Base-by-base conservation (phyloP, 2,888 invertebrate species). In the Bellardia pandia region DNA sequence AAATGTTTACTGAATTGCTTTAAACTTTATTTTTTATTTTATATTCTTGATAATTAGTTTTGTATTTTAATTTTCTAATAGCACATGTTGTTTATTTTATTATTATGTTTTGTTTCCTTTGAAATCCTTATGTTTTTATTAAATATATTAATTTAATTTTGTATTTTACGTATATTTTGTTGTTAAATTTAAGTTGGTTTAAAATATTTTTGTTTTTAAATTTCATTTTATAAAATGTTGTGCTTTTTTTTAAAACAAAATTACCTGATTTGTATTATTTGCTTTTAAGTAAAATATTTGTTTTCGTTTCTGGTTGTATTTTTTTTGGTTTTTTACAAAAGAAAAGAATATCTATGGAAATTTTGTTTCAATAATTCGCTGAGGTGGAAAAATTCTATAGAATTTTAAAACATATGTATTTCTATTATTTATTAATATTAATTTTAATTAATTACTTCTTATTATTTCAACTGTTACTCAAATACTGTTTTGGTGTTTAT, bases 251-350 rank as follows among this genome's bases (percentile, higher is more conserved):
- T 85, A 71, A 85, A 87, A 87, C 80, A 87, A 87, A 81, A 87
- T 87, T 82, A 87, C 87, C 87, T 87, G 87, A 87, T 87, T 87
- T 82, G 77, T 75, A 85, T 87, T 87, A 87, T 87, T 87, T 87
- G 87, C 87, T 87, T 87, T 85, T 78, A 85, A 85, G 85, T 87
- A 87, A 87, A 87, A 85, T 87, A 87, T 87, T 85, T 87, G 81
- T 87, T 87, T 56, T 82, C 75, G 64, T 82, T 87, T 68, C 66
- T 81, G 71, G 14, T 71, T 81, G 58, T 62, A 51, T 66, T 30
- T 80, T 75, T 58, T 80, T 69, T 23, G 23, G 23, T 23, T 58
- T 80, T 45, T 75, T 60, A 58, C 45, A 71, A 71, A 80, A 86
- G 40, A 30, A 71, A 58, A 23, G 23, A 81, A 53, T 45, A 68